Percentiles rank a stretch among this genome's conserved stretches.
Conservation (phyloP, 2,113 vertebrate species). For the Morone saxatilis region DNA sequence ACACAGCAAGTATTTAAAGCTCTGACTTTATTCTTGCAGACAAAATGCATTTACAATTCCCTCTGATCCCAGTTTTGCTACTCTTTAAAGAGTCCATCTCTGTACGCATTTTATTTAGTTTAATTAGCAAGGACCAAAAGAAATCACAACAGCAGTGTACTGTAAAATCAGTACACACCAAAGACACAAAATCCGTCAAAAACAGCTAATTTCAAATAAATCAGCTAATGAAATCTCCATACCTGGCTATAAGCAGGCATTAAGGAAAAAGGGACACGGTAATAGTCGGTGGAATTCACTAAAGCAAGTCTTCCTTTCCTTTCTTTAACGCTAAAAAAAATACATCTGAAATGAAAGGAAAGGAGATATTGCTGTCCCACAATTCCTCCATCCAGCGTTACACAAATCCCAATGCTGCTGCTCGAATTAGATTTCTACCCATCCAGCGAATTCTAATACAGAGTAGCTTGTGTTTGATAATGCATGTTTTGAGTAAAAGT, state of each 20-base stretch:
- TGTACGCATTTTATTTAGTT: neutral
- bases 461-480: constrained; percentile 12
- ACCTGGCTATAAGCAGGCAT: neutral
- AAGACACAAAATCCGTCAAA: neutral
- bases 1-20: neutral
- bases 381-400: neutral
- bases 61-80: constrained; percentile 15
- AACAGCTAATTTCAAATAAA: neutral
- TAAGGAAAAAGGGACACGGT: neutral
- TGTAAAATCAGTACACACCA: neutral
- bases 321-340: neutral
- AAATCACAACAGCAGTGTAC: neutral
- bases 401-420: neutral
- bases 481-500: neutral
- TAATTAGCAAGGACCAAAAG: neutral
- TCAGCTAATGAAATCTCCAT: neutral
- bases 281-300: neutral
- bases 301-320: neutral
- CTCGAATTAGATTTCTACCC: constrained; percentile 14
- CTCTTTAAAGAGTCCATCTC: constrained; percentile 3
- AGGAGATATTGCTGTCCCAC: neutral
- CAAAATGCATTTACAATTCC: constrained; percentile 18
- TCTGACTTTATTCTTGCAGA: constrained; percentile 36
- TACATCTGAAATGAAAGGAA: neutral
- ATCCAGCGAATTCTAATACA: neutral